A percentile compares a stretch with the other conserved stretches of the same genome.
phyloP scores from a whole-genome alignment of 1,140 invertebrate genomes.

The Parasteatoda tepidariorum region DNA sequence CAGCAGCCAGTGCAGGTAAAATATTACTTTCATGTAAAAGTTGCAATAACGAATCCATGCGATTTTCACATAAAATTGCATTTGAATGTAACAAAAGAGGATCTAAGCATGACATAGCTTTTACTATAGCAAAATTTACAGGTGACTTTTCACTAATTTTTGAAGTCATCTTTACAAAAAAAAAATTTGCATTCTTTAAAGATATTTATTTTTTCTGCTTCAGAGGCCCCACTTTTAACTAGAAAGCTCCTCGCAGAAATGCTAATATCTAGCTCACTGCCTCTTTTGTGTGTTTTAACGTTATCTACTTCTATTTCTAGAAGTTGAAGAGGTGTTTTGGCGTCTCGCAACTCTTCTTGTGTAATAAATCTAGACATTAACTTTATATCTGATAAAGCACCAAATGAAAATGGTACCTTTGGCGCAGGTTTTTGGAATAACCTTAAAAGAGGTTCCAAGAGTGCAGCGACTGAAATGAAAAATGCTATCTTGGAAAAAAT shows the following conservation, averaged over 20 bases:
- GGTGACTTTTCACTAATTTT: not conserved
- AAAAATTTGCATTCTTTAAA: not conserved
- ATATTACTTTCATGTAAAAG: not conserved
- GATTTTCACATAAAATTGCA: not conserved
- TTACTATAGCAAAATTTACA: not conserved
- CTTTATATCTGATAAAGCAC: not conserved
- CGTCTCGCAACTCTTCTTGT: not conserved
- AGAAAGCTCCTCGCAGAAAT: not conserved
- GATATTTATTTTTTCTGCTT: not conserved
- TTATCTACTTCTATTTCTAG: not conserved
- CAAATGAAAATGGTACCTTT: slow-evolving; percentile 5
- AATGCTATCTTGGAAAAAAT: slow-evolving; percentile 2
- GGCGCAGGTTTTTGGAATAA: slow-evolving; percentile 15
- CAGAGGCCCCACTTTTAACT: not conserved
- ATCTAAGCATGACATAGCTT: not conserved
- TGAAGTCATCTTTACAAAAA: not conserved
- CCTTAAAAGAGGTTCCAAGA: not conserved
- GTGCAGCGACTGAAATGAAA: slow-evolving; percentile 9
- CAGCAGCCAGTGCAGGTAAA: not conserved
- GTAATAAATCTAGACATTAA: slow-evolving; percentile 41
- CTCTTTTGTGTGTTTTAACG: no score
- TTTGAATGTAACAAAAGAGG: not conserved
- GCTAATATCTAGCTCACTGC: not conserved
- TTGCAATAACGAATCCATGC: not conserved
- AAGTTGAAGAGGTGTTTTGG: not conserved